Percentiles rank a stretch among this genome's conserved stretches.
Conservation (phyloP, 2,888 invertebrate genomes). For the Melipona bicolor region DNA sequence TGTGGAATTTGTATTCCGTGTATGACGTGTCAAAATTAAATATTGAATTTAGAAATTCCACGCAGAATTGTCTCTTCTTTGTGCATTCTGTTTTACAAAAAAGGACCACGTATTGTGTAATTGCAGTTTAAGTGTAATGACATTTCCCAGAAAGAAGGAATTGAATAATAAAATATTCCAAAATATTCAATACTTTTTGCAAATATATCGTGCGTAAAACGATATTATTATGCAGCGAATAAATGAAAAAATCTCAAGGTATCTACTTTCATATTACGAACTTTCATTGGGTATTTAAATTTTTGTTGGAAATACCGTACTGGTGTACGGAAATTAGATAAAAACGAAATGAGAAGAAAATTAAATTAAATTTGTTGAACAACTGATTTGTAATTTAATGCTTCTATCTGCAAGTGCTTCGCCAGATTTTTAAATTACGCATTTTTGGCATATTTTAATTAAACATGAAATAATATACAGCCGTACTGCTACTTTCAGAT, state of each 20-base stretch:
- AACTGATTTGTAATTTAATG: no score
- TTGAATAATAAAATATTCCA: not conserved
- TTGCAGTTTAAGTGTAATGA: not conserved
- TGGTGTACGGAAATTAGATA: not conserved
- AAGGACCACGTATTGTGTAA: not conserved
- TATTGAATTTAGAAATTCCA: not conserved
- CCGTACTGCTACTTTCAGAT: not conserved
- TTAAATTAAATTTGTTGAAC: not conserved
- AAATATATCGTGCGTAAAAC: no score
- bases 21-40: not conserved
- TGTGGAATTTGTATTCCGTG: not conserved
- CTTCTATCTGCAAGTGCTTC: not conserved
- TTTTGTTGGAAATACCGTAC: not conserved
- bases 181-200: no score
- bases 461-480: not conserved
- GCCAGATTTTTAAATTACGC: not conserved
- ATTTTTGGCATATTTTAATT: not conserved
- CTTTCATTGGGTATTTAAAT: slow-evolving; percentile 16
- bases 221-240: no score
- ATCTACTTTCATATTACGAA: slow-evolving; percentile 7
- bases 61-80: not conserved
- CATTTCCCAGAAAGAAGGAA: not conserved
- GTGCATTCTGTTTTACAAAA: no score
- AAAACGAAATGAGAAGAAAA: not conserved
- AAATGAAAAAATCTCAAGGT: not conserved